Evolutionary conservation across 2,113 vertebrate species (phyloP), one percentile per base, ranked within the genome.

Genomic region (Riparia riparia): DNA sequence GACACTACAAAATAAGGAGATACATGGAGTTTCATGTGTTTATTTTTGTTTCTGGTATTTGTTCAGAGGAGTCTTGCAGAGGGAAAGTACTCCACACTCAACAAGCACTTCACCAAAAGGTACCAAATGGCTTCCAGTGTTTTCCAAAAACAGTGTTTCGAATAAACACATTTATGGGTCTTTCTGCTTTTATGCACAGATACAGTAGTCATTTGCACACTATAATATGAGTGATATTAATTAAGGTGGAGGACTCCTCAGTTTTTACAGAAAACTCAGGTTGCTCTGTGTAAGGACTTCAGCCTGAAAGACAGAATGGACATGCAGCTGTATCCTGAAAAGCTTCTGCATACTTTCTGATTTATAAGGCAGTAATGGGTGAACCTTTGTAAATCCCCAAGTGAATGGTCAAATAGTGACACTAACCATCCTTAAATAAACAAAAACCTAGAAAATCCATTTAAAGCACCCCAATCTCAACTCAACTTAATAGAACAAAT

Each of bases 121-220:
- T 53, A 88, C 45, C 39, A 82, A 69, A 77, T 32, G 17, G 11
- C 21, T 87, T 54, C 58, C 58, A 65, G 32, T 80, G 8, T 28
- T 90, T 80, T 65, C 34, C 41, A 28, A 88, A 74, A 49, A 54
- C 8, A 56, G 13, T 11, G 14, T 72, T 84, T 87, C 18, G 90
- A 17, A 70, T 51, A 61, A 88, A 70, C 8, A 3, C 7, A 20
- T 12, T 10, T 17, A 26, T 31, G 6, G 4, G 12, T 17, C 19
- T 68, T 85, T 57, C 16, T 63, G n/a, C 10, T 57, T 37, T 85
- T 79, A 16, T 9, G 7, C 34, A 56, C 1, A 4, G 14, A 56
- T 41, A 26, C 0, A 0, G 6, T 17, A 56, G 18, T 26, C 26
- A 31, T 91, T 84, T 66, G 18, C 20, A 34, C 9, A 54, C 8